Evolutionary conservation across 2,113 vertebrate genomes (phyloP), one percentile per base, ranked within the genome.

Genomic region (Nematolebias whitei): DNA sequence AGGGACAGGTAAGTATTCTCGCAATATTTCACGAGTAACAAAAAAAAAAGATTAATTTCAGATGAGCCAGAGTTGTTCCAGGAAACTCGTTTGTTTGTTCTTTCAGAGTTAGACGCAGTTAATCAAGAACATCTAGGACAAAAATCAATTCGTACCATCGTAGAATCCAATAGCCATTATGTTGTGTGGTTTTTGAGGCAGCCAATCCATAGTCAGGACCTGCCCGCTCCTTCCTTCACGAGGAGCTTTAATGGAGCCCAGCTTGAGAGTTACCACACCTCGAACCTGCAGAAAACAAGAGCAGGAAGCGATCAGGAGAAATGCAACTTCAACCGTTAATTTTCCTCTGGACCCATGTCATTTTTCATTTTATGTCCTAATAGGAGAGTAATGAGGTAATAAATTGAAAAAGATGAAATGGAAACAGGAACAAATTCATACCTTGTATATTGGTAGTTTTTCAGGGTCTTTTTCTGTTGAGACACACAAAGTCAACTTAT

Each of bases 121-220:
- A 18, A 63, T 58, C 60, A 65, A 4, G 20, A 59, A 18, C 19
- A 7, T 54, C 26, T 18, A 23, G 2, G 40, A 54, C 19, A 47
- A 29, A 29, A 72, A 62, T 71, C 57, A 40, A 40, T 50, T 58
- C 76, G 8, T 92, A 99, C 98, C 98, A 0, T 99, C 96, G 14
- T 94, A 96, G 77, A 98, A 99, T 23, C 96, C 96, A 7, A 95
- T 89, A 9, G 95, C 97, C 40, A 99, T 84, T 60, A 94, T 71
- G 29, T 96, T 93, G 70, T 98, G 96, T 19, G 96, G 96, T 82
- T 95, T 94, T 52, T 90, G 79, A 0, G 95, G 94, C 83, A 95
- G 87, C 98, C 97, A 99, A 48, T 96, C 95, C 83, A 98, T 83
- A 43, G 92, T 92, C 84, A 97, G 93, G 71, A 96, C 95, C 69